These are phyloP conservation scores for Harpalus rufipes DNA, from an alignment of 2,888 invertebrate genomes.

Conservation along the genomic window DNA sequence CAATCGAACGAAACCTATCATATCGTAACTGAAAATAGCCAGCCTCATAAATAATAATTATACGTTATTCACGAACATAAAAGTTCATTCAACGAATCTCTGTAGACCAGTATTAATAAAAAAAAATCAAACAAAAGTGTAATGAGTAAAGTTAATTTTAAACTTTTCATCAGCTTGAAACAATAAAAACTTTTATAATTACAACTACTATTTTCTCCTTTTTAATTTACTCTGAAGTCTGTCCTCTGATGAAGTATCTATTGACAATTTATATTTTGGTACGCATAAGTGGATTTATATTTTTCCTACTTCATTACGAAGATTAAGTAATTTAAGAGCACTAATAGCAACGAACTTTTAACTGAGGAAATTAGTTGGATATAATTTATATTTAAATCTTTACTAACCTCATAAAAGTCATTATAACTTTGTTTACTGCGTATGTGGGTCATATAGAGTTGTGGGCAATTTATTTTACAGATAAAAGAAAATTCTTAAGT, in stretches of 20 bases:
- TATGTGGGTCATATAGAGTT: neutral
- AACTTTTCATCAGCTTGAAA: neutral
- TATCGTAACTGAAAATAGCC: too few relatives aligned
- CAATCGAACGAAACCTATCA: too few relatives aligned
- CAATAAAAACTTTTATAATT: slow-evolving; percentile 7
- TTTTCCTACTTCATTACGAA: neutral
- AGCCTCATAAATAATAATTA: neutral
- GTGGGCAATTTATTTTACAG: neutral
- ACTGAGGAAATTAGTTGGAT: neutral
- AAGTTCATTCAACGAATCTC: neutral
- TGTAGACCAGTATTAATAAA: neutral
- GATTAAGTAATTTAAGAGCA: neutral
- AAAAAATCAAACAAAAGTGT: neutral
- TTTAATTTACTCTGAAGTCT: neutral
- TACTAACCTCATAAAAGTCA: neutral
- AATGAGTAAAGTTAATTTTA: neutral
- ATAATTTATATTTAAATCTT: neutral
- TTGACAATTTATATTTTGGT: neutral
- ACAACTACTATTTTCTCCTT: neutral
- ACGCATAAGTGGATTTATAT: neutral
- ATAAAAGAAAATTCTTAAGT: neutral
- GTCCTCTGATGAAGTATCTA: neutral
- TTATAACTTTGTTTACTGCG: neutral
- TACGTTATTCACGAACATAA: neutral
- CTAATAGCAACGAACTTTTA: neutral